Evolutionary conservation across 1,140 invertebrate genomes (phyloP), one percentile per base, ranked within the genome.

Genomic region (Platorchestia sp.): DNA sequence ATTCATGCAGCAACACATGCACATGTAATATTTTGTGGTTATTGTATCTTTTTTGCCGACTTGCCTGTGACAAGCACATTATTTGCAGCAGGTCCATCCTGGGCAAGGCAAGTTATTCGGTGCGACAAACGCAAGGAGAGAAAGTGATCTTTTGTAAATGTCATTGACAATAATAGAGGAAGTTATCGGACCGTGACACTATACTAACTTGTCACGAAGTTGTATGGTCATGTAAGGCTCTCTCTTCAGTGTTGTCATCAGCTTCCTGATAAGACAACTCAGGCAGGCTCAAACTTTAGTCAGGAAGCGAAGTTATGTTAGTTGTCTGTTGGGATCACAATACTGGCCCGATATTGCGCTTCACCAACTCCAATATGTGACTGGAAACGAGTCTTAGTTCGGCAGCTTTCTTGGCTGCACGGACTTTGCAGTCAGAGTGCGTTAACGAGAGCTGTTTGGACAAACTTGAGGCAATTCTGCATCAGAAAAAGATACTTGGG

Each of bases 251-350:
- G 41, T 44, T 45, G 91, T 93, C 91, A 93, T 93, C 91, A 93
- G 91, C 91, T 47, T 93, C 91, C 91, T 93, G 91, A 93, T 93
- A 93, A 93, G 43, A 93, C 91, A 93, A 93, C 91, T 93, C 91
- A 36, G 36, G 43, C 45, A 14, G 43, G 47, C 41, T 36, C 41
- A 44, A 93, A 93, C 91, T 93, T 93, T 93, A 93, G 91, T 47
- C 91, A 93, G 91, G 43, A 42, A 93, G 91, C 91, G 43, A 93
- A 93, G 91, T 93, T 93, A 93, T 93, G 91, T 93, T 93, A 93
- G 91, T 93, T 93, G 91, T 93, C 91, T 44, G 43, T 93, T 93
- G 91, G 91, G 91, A 93, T 93, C 91, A 93, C 91, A 93, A 93
- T 93, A 93, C 91, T 93, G 91, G 41, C 40, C 45, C 91, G 43